phyloP scores from a whole-genome alignment of 2,113 vertebrate genomes.

The Dolichotis patagonum region DNA sequence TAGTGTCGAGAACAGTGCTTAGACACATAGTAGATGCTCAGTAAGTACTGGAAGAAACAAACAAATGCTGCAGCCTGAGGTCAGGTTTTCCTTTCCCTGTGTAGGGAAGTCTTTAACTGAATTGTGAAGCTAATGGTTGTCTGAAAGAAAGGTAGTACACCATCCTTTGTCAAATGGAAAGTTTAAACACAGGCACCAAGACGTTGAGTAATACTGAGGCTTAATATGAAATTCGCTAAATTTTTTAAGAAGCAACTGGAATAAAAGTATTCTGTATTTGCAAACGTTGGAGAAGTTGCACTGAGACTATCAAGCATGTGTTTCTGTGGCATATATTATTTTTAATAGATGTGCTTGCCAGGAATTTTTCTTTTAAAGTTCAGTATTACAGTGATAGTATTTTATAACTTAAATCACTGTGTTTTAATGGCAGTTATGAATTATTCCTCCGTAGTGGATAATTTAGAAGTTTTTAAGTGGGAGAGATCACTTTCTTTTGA shows the following conservation, averaged over 20 bases:
- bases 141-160: background rate
- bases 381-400: slow-evolving; percentile 73
- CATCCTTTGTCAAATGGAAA: background rate
- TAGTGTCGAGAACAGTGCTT: background rate
- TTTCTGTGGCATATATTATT: slow-evolving; percentile 61
- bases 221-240: background rate
- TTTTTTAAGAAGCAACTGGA: background rate
- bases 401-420: slow-evolving; percentile 79
- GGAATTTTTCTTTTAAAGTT: slow-evolving; percentile 76
- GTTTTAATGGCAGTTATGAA: slow-evolving; percentile 72
- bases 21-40: background rate
- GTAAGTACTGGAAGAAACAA: background rate
- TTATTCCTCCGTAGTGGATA: slow-evolving; percentile 75
- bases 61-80: background rate
- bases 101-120: background rate
- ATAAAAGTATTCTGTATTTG: background rate
- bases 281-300: slow-evolving; percentile 23
- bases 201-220: background rate
- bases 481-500: slow-evolving; percentile 76
- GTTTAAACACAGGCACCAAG: background rate
- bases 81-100: background rate
- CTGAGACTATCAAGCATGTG: background rate
- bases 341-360: slow-evolving; percentile 80
- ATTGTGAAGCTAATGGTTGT: background rate
- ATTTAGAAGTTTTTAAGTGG: slow-evolving; percentile 80